These are phyloP conservation scores for Gadopsis bispinosus DNA, from an alignment of 2,797 vertebrate genomes.

Conservation along the genomic window DNA sequence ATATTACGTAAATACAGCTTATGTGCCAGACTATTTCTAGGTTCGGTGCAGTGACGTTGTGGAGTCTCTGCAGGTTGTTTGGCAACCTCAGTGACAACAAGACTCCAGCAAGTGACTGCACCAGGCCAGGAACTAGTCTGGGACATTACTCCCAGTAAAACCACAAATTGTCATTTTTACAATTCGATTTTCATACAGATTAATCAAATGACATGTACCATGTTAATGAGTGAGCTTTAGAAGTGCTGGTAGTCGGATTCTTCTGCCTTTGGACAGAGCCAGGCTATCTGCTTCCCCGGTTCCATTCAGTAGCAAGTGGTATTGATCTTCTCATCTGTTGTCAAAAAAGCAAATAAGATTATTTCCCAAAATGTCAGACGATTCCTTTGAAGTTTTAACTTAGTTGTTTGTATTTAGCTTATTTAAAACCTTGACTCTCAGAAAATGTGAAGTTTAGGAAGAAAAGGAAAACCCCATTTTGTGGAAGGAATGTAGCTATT, in stretches of 20 bases:
- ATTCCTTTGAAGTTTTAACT: not conserved
- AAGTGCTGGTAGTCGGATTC: not conserved
- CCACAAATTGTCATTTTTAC: not conserved
- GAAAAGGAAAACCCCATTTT: not conserved
- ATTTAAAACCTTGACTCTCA: not conserved
- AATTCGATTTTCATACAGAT: not conserved
- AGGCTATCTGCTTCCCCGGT: not conserved
- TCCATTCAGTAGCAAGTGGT: not conserved
- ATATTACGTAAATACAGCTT: not conserved
- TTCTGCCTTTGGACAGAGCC: not conserved
- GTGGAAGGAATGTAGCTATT: not conserved
- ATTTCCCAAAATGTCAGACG: not conserved
- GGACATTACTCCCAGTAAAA: not conserved
- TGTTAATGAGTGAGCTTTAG: not conserved
- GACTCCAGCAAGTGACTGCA: not conserved
- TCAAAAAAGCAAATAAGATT: not conserved
- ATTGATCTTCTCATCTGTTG: not conserved
- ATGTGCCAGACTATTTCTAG: not conserved
- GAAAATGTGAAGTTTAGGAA: not conserved
- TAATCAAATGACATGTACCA: not conserved
- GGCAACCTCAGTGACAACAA: not conserved
- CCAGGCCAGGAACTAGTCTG: not conserved
- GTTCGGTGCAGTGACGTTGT: not conserved
- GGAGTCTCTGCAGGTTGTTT: not conserved
- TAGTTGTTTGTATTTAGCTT: not conserved